Base-by-base conservation (phyloP, 2,113 vertebrate genomes). In the Sitta europaea region DNA sequence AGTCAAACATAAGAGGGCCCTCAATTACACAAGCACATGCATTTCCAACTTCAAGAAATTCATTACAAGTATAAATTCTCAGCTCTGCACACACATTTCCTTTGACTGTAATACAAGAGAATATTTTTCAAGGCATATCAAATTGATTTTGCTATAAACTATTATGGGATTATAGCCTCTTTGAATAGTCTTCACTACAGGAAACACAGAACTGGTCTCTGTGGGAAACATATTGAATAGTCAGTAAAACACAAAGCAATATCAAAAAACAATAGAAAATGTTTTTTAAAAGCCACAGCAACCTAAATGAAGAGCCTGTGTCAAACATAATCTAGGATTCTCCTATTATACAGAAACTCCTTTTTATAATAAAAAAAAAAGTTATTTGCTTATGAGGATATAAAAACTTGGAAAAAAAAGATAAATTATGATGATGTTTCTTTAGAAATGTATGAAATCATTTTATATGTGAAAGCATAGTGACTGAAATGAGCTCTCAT, bases 81-180 rank as follows among this genome's bases (percentile, higher is more conserved):
- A 81, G 55, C 72, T 86, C 88, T 79, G 72, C 59, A 73, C 65
- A 88, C 77, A 59, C 58, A 88, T 90, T 94, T 93, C 53, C 65
- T 90, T 68, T 84, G 57, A 94, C 87, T 79, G 62, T 18, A 73
- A 71, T 68, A 67, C 40, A 78, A 84, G 47, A 0, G 4, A 96
- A 67, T 84, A 80, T 79, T 96, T 95, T 90, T 78, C 81, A 80
- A 90, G 62, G 81, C 88, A 88, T 90, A 92, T 48, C 71, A 88
- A 80, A 91, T 88, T 76, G 90, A 90, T 97, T 97, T 94, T 93
- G 72, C 90, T 88, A 86, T 92, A 90, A 96, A 85, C 86, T 88
- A 50, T 88, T 95, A 92, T 5, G 45, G 86, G 59, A 95, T 94
- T 90, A 88, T 81, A 85, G 86, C 40, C 63, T 45, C 74, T 96